A percentile compares a stretch with the other conserved stretches of the same genome.
These are phyloP conservation scores for Condylostylus longicornis DNA, from an alignment of 1,140 invertebrate species.

Conservation along the genomic window DNA sequence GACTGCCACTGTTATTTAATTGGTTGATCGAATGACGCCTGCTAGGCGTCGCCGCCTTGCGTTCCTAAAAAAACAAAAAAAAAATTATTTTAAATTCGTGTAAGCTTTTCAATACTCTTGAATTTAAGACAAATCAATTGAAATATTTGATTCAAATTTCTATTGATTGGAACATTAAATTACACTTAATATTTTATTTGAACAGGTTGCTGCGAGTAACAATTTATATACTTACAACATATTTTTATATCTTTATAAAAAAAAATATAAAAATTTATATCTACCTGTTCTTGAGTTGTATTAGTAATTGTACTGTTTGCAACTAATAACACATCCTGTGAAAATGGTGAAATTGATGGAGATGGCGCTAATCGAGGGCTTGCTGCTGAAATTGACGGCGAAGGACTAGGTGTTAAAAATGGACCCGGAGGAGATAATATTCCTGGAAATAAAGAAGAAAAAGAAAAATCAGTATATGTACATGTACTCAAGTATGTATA, in stretches of 20 bases:
- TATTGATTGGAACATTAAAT: too few relatives aligned
- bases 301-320: conserved; percentile 29
- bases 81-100: conserved; percentile 1
- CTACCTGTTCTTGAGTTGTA: conserved; percentile 30
- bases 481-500: too few relatives aligned
- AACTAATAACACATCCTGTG: conserved; percentile 32
- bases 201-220: too few relatives aligned
- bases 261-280: conserved; percentile 1
- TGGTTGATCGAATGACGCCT: conserved; percentile 31
- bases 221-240: too few relatives aligned
- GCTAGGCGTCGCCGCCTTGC: conserved; percentile 32
- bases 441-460: conserved; percentile 19
- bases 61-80: conserved; percentile 16
- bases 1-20: conserved; percentile 29
- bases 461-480: not conserved
- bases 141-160: not conserved
- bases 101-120: not conserved
- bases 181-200: too few relatives aligned
- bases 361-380: conserved; percentile 32
- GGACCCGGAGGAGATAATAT: conserved; percentile 34
- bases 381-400: conserved; percentile 33
- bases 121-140: not conserved
- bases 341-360: conserved; percentile 31
- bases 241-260: not conserved
- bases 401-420: conserved; percentile 34